phyloP scores from a whole-genome alignment of 2,797 vertebrate species.

The Leucoraja ocellata region DNA sequence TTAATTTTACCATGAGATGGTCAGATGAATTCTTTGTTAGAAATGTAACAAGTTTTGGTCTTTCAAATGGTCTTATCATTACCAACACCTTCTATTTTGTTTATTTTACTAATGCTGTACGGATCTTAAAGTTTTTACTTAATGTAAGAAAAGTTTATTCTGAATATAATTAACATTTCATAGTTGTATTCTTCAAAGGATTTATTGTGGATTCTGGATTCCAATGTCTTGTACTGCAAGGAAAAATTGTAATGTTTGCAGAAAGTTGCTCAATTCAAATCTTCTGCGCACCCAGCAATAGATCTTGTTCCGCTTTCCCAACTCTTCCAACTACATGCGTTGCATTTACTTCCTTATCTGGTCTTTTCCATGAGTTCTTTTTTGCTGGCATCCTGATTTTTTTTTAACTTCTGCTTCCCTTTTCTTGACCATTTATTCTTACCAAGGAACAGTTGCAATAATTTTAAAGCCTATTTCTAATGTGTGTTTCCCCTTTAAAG shows the following conservation, averaged over 20 bases:
- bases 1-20: no score
- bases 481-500: not conserved
- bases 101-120: not conserved
- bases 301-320: slow-evolving; percentile 32
- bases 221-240: not conserved
- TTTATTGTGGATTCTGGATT: not conserved
- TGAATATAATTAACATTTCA: not conserved
- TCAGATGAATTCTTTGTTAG: not conserved
- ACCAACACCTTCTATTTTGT: not conserved
- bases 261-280: not conserved
- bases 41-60: not conserved
- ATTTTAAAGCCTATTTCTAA: not conserved
- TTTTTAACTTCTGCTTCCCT: slow-evolving; percentile 20
- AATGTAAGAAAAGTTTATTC: not conserved
- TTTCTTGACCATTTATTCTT: not conserved
- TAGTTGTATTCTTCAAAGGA: not conserved
- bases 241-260: not conserved
- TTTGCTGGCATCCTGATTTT: slow-evolving; percentile 27
- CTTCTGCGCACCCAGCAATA: not conserved
- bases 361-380: slow-evolving; percentile 25
- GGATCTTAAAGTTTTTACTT: not conserved
- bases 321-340: slow-evolving; percentile 8
- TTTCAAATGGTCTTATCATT: not conserved
- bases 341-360: slow-evolving; percentile 24
- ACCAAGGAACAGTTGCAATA: slow-evolving; percentile 11